phyloP scores from a whole-genome alignment of 2,113 vertebrate species.

The Gracilinanus agilis region DNA sequence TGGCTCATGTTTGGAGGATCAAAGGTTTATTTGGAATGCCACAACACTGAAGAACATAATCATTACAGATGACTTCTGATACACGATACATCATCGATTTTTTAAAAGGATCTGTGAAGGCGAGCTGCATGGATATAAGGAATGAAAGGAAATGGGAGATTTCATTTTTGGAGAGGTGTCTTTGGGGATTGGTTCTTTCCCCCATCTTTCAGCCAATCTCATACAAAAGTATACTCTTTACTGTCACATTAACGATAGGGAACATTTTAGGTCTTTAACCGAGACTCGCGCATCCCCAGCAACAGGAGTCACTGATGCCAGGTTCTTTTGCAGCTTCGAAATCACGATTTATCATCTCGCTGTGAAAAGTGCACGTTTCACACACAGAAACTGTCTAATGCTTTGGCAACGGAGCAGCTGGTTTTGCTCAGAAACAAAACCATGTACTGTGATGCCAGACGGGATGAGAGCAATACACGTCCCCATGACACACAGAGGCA shows the following conservation, averaged over 20 bases:
- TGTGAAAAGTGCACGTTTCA: slow-evolving; percentile 79
- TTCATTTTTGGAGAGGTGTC: slow-evolving; percentile 66
- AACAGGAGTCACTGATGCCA: slow-evolving; percentile 21
- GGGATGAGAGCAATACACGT: slow-evolving; percentile 85
- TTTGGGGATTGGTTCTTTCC: slow-evolving; percentile 66
- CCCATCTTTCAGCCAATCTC: slow-evolving; percentile 76
- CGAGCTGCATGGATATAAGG: slow-evolving; percentile 83
- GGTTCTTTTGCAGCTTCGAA: slow-evolving; percentile 76
- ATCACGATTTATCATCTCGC: slow-evolving; percentile 68
- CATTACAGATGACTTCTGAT: slow-evolving; percentile 85
- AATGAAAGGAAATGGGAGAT: slow-evolving; percentile 83
- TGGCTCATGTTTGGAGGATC: slow-evolving; percentile 71
- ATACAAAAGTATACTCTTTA: slow-evolving; percentile 62
- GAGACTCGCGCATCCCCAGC: slow-evolving; percentile 50
- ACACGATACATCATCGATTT: slow-evolving; percentile 83
- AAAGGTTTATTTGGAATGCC: slow-evolving; percentile 89
- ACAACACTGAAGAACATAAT: slow-evolving; percentile 88
- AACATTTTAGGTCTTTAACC: slow-evolving; percentile 68
- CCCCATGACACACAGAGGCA: slow-evolving; percentile 85
- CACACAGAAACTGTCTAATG: slow-evolving; percentile 80
- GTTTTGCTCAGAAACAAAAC: slow-evolving; percentile 83
- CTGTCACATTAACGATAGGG: not conserved
- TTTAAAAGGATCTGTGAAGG: slow-evolving; percentile 81
- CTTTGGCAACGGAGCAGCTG: slow-evolving; percentile 90
- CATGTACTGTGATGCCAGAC: slow-evolving; percentile 84